phyloP scores from a whole-genome alignment of 1,140 invertebrate species.

The Zaprionus nigranus region DNA sequence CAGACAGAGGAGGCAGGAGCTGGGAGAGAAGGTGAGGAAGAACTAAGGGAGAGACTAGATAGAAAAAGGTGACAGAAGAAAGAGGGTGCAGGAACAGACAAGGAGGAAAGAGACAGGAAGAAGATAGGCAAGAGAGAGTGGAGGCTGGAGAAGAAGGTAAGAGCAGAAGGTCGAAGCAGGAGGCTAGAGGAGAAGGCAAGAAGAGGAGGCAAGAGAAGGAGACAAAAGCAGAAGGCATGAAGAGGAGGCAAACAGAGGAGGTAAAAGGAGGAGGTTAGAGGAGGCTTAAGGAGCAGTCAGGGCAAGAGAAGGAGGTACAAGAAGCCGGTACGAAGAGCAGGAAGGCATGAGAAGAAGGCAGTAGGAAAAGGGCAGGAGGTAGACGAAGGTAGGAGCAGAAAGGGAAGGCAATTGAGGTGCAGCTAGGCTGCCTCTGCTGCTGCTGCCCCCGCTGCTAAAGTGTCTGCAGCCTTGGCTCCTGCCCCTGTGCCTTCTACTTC shows the following conservation, averaged over 20 bases:
- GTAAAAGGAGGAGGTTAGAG: neutral
- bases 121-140: neutral
- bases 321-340: neutral
- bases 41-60: too few species aligned
- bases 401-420: neutral
- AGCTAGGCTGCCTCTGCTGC: neutral
- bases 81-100: neutral
- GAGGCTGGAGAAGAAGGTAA: neutral
- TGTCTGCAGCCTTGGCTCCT: too few species aligned
- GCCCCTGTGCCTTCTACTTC: too few species aligned
- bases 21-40: neutral
- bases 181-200: neutral
- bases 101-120: neutral
- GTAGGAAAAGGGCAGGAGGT: neutral
- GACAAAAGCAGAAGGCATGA: too few species aligned
- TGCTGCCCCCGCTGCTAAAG: too few species aligned
- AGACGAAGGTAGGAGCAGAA: neutral
- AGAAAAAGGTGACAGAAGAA: neutral
- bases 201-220: neutral
- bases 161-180: neutral
- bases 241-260: too few species aligned
- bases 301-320: slow-evolving; percentile 1
- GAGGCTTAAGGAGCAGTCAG: too few species aligned
- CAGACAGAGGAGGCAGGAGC: neutral
- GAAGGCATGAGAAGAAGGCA: neutral